These are phyloP conservation scores for Phlogophora meticulosa DNA, from an alignment of 2,888 invertebrate genomes.

Conservation along the genomic window DNA sequence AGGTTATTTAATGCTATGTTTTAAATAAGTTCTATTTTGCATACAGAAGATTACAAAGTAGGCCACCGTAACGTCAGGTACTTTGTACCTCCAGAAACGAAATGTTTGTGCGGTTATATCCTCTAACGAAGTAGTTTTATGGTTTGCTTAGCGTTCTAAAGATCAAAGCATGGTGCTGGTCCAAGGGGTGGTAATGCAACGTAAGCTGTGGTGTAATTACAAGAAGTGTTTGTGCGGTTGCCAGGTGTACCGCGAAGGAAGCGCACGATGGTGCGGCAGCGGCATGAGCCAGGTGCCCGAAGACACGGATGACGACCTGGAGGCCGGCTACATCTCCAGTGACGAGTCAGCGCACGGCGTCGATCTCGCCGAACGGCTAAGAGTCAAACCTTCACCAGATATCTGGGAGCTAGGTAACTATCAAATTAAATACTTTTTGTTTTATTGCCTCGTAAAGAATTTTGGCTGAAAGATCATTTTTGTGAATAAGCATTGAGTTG, in stretches of 20 bases:
- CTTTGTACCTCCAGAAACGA: conserved; percentile 29
- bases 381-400: conserved; percentile 86
- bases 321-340: conserved; percentile 89
- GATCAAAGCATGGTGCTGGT: conserved; percentile 36
- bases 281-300: conserved; percentile 84
- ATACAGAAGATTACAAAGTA: conserved; percentile 21
- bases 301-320: conserved; percentile 85
- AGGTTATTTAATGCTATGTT: conserved; percentile 22
- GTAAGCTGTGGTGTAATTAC: conserved; percentile 24
- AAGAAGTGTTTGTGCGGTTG: conserved; percentile 26
- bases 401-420: conserved; percentile 87
- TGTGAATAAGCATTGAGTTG: background rate
- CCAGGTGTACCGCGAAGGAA: conserved; percentile 82
- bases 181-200: conserved; percentile 24
- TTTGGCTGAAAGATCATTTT: background rate
- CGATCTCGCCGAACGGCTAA: conserved; percentile 85
- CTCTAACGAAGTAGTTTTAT: conserved; percentile 54
- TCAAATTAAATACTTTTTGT: background rate
- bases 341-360: conserved; percentile 89
- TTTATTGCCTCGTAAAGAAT: background rate
- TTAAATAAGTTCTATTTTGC: conserved; percentile 4
- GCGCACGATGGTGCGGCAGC: conserved; percentile 84
- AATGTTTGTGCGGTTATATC: conserved; percentile 43
- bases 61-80: conserved; percentile 14
- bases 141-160: conserved; percentile 30